Percentiles rank a stretch among this genome's conserved stretches.
phyloP scores from a whole-genome alignment of 2,888 invertebrate species.

The Venusia cambrica region DNA sequence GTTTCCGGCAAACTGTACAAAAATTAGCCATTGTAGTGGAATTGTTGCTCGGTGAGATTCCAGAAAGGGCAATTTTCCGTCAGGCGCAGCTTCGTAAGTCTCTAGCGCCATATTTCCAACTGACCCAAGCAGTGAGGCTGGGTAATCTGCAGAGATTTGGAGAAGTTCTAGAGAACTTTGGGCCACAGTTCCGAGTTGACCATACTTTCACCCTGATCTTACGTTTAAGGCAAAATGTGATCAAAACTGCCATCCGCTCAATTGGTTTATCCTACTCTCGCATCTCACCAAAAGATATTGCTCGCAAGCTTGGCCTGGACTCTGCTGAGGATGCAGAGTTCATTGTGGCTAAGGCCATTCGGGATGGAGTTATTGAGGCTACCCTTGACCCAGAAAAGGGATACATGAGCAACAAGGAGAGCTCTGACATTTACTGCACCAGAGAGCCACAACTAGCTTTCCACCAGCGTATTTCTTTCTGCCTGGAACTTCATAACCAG shows the following conservation, averaged over 20 bases:
- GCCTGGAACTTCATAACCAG: constrained; percentile 98
- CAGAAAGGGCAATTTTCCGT: constrained; percentile 96
- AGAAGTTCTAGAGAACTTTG: constrained; percentile 94
- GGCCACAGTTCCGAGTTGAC: constrained; percentile 94
- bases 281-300: constrained; percentile 97
- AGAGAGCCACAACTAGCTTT: constrained; percentile 97
- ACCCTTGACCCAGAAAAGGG: constrained; percentile 97
- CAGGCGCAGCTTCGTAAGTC: constrained; percentile 94
- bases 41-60: constrained; percentile 97
- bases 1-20: constrained; percentile 98
- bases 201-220: constrained; percentile 98
- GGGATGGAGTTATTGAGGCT: constrained; percentile 99
- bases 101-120: constrained; percentile 96
- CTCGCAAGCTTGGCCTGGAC: constrained; percentile 95
- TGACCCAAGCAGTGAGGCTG: constrained; percentile 97
- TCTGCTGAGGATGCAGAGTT: constrained; percentile 99
- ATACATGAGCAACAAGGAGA: constrained; percentile 98
- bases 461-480: constrained; percentile 98
- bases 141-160: constrained; percentile 97
- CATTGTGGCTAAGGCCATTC: constrained; percentile 98
- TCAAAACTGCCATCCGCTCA: constrained; percentile 97
- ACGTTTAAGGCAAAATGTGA: constrained; percentile 98
- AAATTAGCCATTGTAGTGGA: constrained; percentile 97
- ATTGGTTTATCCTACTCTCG: constrained; percentile 98
- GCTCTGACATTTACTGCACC: constrained; percentile 97